Evolutionary conservation across 2,888 invertebrate genomes (phyloP).

Genomic region (Pardosa pseudoannulata): DNA sequence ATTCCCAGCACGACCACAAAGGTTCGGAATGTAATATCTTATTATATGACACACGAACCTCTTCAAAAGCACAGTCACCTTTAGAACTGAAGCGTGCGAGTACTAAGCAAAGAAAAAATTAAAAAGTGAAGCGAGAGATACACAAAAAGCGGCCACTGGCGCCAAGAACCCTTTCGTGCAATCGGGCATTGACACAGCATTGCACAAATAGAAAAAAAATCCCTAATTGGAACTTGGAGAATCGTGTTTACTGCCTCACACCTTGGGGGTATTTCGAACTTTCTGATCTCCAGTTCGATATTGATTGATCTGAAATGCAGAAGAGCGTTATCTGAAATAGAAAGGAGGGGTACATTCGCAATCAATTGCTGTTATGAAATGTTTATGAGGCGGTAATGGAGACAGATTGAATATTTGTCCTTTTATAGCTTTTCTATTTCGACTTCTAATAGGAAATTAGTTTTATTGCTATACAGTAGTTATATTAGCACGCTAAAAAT

Average conservation of each 20-base stretch:
- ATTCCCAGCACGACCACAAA: neutral
- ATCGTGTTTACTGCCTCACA: conserved; percentile 38
- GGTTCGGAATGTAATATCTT: neutral
- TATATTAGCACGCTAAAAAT: no score
- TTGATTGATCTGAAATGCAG: neutral
- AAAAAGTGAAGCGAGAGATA: conserved; percentile 15
- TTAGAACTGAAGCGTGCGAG: neutral
- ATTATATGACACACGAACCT: neutral
- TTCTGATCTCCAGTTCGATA: neutral
- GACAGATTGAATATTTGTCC: no score
- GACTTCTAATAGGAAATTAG: no score
- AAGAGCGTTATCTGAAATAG: neutral
- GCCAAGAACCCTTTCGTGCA: conserved; percentile 31
- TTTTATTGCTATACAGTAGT: no score
- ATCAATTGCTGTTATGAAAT: no score
- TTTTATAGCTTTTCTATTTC: no score
- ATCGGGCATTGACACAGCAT: conserved; percentile 49
- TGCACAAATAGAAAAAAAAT: conserved; percentile 40
- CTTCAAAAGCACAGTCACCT: neutral
- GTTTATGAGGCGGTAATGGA: no score
- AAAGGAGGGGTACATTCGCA: neutral
- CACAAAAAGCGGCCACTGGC: conserved; percentile 25
- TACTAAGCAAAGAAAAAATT: conserved; percentile 22
- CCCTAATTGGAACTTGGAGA: conserved; percentile 19
- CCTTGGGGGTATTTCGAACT: neutral